Evolutionary conservation across 2,888 invertebrate genomes (phyloP), one percentile per base, ranked within the genome.

Genomic region (Pristionchus arcanus): DNA sequence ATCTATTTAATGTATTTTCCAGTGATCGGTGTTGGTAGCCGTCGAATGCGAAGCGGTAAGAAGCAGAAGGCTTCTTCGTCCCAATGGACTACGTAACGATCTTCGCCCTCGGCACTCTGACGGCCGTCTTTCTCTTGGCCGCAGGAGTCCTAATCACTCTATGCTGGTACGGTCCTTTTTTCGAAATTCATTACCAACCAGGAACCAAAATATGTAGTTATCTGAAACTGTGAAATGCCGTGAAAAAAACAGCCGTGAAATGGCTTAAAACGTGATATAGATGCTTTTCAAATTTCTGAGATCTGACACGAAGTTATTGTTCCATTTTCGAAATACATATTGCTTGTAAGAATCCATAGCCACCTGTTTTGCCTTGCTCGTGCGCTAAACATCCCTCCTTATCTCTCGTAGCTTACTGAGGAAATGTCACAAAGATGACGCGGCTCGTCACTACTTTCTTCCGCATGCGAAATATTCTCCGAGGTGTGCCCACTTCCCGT

Each of bases 71-170:
- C 19, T 5, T 37, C 55, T 53, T 4, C n/a, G 28, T 16, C 66
- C 96, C 96, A 92, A 97, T 97, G 96, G 97, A 97, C 95, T 96
- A 97, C 91, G 96, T 97, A 83, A 97, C 97, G 71, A 96, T 96
- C 55, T 96, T 97, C 84, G 97, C 97, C 68, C 96, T 97, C 31
- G 90, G 96, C 77, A 96, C 97, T 13, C 95, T 97, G 71, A 96
- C 96, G 89, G 96, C 97, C 42, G 96, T 97, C 91, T 97, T 97
- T 95, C 95, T 97, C 77, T 97, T 97, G 89, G 97, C 97, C 15
- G 96, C 97, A 91, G 95, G 97, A 63, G 96, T 97, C 9, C 95
- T 97, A 25, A 95, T 97, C 74, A 95, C 97, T 87, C 92, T 94
- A 11, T 66, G 66, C 55, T 59, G 84, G 84, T 85, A 42, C 11